Conservation (phyloP, 2,888 invertebrate species). For the Macaria liturata region DNA sequence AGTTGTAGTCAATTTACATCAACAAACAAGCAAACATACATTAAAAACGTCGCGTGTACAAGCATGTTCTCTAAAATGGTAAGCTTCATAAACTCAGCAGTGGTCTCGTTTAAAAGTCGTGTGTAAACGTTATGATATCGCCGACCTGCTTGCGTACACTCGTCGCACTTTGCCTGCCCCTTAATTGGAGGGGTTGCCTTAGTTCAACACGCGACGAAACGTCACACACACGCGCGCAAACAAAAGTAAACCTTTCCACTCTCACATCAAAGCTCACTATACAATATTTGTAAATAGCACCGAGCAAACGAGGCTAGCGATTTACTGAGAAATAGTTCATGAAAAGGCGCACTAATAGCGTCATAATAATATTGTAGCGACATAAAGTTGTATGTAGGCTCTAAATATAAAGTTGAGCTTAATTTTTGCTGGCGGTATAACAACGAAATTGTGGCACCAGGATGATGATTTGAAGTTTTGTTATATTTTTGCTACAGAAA, state of each 20-base stretch:
- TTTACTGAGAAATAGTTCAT: slow-evolving; percentile 64
- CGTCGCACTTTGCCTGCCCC: slow-evolving; percentile 71
- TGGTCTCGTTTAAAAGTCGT: slow-evolving; percentile 68
- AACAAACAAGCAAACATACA: not conserved
- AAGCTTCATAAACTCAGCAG: slow-evolving; percentile 55
- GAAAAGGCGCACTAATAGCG: slow-evolving; percentile 53
- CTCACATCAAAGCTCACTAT: slow-evolving; percentile 52
- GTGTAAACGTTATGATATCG: slow-evolving; percentile 74
- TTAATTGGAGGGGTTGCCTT: slow-evolving; percentile 74
- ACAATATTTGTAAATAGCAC: slow-evolving; percentile 48
- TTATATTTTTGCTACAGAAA: no score
- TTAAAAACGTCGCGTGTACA: slow-evolving; percentile 33
- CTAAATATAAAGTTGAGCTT: slow-evolving; percentile 22
- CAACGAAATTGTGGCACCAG: not conserved
- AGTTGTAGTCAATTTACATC: no score
- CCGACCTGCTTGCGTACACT: slow-evolving; percentile 73
- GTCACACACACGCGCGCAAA: slow-evolving; percentile 59
- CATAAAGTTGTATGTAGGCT: slow-evolving; percentile 27
- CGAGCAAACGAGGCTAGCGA: slow-evolving; percentile 61
- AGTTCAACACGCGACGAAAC: slow-evolving; percentile 68
- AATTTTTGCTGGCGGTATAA: slow-evolving; percentile 18
- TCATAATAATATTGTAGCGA: slow-evolving; percentile 36
- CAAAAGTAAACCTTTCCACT: slow-evolving; percentile 58
- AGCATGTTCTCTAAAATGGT: slow-evolving; percentile 45
- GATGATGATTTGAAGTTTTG: no score